Evolutionary conservation across 2,888 invertebrate species (phyloP), one percentile per base, ranked within the genome.

Genomic region (Pachydiplax longipennis): DNA sequence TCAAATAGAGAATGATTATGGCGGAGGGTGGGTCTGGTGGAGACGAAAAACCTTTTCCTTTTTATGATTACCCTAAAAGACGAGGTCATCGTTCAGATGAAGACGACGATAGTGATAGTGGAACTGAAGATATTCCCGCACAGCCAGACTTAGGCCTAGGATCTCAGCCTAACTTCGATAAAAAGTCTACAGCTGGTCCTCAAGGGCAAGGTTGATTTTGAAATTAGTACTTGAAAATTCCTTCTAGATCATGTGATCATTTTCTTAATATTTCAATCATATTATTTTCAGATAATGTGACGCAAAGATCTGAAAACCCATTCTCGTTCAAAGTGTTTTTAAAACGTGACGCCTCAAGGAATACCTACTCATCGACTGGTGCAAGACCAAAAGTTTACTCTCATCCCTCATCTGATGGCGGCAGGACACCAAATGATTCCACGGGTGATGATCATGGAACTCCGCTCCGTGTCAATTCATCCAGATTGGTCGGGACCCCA

Each of bases 291-390:
- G 93, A 94, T 91, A 95, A 95, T 37, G 94, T 94, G 58, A 94
- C 94, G 91, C 94, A 95, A 90, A 95, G 95, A 92, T 97, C 97
- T 93, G 97, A 97, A 92, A 97, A 97, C 94, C 96, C 97, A 4
- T 97, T 98, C 94, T 98, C 98, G 91, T 97, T 98, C 93, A 97
- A 97, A 93, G 97, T 97, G 93, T 98, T 98, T 93, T 94, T 98
- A 92, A 96, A 96, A 93, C 95, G 96, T 92, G 96, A 96, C 92
- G 61, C 91, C 93, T 95, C 81, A 95, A 95, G 92, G 93, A 94
- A 95, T 91, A 95, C 95, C 48, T 96, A 96, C 93, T 95, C 96
- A 93, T 95, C 95, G 92, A 96, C 96, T 91, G 97, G 97, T 80
- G 97, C 97, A 44, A 95, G 97, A 92, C 97, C 97, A 8, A 98